Evolutionary conservation across 2,797 vertebrate genomes (phyloP).

Genomic region (Neostethus bicornis): DNA sequence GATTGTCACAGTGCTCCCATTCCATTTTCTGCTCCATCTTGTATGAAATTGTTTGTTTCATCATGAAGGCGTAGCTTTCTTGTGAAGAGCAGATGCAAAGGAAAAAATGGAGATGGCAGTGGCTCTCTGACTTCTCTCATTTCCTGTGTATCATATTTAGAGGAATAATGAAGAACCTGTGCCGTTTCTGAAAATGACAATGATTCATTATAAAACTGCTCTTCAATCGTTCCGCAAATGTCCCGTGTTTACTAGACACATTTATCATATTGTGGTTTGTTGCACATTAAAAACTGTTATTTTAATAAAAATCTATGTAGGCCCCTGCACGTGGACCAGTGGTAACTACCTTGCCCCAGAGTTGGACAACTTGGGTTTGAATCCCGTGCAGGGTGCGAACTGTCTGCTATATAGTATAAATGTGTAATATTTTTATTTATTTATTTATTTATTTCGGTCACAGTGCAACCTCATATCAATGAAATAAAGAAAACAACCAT

Average conservation of each 20-base stretch:
- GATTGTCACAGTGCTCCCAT: conserved; percentile 30
- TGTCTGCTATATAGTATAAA: too few relatives aligned
- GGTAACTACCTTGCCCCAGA: too few relatives aligned
- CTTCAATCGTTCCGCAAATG: conserved; percentile 28
- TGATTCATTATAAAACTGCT: conserved; percentile 56
- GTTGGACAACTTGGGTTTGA: too few relatives aligned
- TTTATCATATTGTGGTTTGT: conserved; percentile 48
- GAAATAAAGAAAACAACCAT: too few relatives aligned
- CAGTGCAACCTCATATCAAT: too few relatives aligned
- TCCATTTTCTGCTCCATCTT: conserved; percentile 3
- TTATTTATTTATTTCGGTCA: too few relatives aligned
- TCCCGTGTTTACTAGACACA: conserved; percentile 35
- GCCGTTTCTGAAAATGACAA: conserved; percentile 46
- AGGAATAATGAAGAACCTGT: conserved; percentile 52
- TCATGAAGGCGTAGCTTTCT: conserved; percentile 31
- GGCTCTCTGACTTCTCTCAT: conserved; percentile 24
- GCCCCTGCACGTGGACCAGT: too few relatives aligned
- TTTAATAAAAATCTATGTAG: too few relatives aligned
- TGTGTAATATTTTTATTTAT: too few relatives aligned
- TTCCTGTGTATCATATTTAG: conserved; percentile 18
- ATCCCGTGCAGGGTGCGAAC: too few relatives aligned
- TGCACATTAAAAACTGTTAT: conserved; percentile 24
- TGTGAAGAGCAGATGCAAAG: conserved; percentile 32
- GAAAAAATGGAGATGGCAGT: conserved; percentile 45
- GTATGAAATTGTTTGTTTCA: conserved; percentile 28